phyloP scores from a whole-genome alignment of 2,113 vertebrate species.

The Mobula birostris region DNA sequence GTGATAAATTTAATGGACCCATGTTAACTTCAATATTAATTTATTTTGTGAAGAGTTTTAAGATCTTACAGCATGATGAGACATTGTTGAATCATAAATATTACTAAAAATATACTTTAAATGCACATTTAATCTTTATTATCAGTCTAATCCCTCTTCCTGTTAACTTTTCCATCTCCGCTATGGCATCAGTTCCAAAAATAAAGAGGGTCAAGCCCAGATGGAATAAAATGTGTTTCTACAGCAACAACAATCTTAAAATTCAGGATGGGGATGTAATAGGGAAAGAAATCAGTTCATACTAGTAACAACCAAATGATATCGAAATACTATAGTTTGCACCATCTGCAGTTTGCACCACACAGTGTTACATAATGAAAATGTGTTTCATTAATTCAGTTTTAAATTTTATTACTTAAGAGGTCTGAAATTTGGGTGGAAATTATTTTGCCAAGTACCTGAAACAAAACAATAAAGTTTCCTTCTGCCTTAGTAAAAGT shows the following conservation, averaged over 20 bases:
- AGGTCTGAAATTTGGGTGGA: background rate
- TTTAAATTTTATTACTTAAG: background rate
- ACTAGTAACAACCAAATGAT: background rate
- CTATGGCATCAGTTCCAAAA: no score
- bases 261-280: no score
- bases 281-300: background rate
- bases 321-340: background rate
- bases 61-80: background rate
- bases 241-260: background rate
- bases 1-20: no score
- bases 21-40: background rate
- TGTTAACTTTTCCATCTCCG: no score
- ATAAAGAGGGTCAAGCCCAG: no score
- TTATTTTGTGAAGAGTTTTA: background rate
- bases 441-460: background rate
- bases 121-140: no score
- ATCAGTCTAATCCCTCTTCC: no score
- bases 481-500: background rate
- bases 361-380: background rate
- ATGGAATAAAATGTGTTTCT: background rate
- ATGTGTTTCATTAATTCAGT: no score
- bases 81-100: background rate
- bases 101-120: no score
- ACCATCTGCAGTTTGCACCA: background rate
- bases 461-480: background rate